These are phyloP conservation scores for Herminia tarsipennalis DNA, from an alignment of 2,888 invertebrate genomes.

Conservation along the genomic window DNA sequence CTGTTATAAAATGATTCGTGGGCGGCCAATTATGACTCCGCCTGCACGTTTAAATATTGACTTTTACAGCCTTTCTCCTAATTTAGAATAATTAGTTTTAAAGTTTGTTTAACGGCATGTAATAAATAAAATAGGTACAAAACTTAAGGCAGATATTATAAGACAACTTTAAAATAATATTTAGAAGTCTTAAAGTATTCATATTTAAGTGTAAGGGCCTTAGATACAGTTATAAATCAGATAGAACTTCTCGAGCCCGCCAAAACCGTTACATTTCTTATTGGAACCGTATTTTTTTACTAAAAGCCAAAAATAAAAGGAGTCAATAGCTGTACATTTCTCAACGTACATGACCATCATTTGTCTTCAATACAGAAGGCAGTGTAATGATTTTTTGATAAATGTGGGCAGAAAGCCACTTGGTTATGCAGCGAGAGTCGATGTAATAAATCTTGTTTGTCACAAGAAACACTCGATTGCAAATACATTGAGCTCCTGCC, in stretches of 20 bases:
- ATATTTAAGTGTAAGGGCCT: no score
- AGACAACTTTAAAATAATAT: neutral
- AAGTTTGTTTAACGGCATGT: constrained; percentile 7
- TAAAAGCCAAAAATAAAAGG: constrained; percentile 18
- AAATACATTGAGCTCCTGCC: constrained; percentile 50
- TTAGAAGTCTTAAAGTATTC: no score
- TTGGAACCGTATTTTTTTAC: constrained; percentile 17
- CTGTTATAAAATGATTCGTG: constrained; percentile 26
- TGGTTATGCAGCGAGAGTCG: constrained; percentile 49
- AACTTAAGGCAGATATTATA: constrained; percentile 3
- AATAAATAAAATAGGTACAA: constrained; percentile 1
- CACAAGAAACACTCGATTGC: constrained; percentile 48
- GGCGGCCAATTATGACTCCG: constrained; percentile 29
- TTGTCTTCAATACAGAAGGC: constrained; percentile 31
- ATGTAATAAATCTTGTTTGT: constrained; percentile 63
- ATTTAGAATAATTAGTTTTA: constrained; percentile 20
- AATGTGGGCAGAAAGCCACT: constrained; percentile 46
- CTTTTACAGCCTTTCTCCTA: constrained; percentile 35
- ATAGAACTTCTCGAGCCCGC: constrained; percentile 18
- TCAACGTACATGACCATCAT: constrained; percentile 24
- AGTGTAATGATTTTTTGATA: constrained; percentile 56
- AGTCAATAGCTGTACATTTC: constrained; percentile 38
- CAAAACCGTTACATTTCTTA: constrained; percentile 23
- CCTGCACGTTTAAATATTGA: constrained; percentile 17
- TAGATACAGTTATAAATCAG: constrained; percentile 29